Conservation (phyloP, 1,140 invertebrate genomes). For the Apis cerana region DNA sequence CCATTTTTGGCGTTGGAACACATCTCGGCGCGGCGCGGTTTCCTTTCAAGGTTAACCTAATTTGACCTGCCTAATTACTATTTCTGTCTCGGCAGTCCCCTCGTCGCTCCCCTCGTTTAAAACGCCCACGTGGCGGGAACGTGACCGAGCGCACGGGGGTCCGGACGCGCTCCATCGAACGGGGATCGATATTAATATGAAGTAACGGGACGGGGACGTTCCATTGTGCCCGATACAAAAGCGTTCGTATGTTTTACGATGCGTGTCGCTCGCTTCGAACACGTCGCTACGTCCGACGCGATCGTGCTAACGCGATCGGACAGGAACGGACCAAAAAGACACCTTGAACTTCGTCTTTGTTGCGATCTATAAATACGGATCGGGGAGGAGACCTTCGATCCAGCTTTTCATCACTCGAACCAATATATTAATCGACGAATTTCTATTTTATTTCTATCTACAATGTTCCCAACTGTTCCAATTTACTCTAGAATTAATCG, state of each 20-base stretch:
- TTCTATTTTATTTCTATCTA: too few relatives aligned
- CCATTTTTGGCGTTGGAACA: constrained; percentile 50
- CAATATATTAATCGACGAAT: too few relatives aligned
- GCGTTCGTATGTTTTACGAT: constrained; percentile 14
- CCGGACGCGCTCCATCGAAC: constrained; percentile 35
- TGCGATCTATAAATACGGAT: background rate
- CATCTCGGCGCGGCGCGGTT: constrained; percentile 1
- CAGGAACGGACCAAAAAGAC: background rate
- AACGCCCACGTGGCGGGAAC: constrained; percentile 50
- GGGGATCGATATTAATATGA: constrained; percentile 56
- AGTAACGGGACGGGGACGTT: constrained; percentile 44
- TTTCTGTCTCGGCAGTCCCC: constrained; percentile 60
- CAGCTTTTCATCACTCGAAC: background rate
- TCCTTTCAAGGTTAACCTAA: constrained; percentile 60
- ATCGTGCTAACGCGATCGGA: background rate
- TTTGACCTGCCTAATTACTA: constrained; percentile 62
- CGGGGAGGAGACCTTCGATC: background rate
- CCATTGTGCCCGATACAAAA: constrained; percentile 29
- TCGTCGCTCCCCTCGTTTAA: constrained; percentile 32
- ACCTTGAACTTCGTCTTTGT: background rate
- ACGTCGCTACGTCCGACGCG: constrained; percentile 8
- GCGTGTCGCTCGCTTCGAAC: constrained; percentile 7
- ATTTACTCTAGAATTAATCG: too few relatives aligned
- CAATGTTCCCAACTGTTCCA: too few relatives aligned
- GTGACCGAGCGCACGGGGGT: constrained; percentile 33